A percentile compares a stretch with the other conserved stretches of the same genome.
Conservation (phyloP, 1,140 invertebrate species). For the Atta texana region DNA sequence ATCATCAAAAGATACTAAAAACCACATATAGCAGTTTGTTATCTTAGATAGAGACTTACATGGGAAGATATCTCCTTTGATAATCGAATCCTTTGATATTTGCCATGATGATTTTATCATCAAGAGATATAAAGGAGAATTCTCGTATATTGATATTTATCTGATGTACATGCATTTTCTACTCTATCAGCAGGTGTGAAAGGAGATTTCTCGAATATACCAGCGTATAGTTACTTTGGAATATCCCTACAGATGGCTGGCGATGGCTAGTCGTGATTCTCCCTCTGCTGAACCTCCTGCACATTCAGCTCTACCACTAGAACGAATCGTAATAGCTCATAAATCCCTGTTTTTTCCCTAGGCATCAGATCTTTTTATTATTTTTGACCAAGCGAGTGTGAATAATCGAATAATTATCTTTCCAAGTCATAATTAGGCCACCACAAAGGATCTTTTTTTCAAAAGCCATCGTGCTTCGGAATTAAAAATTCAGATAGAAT, state of each 20-base stretch:
- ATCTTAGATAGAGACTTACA: background rate
- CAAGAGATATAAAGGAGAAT: background rate
- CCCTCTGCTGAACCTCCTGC: background rate
- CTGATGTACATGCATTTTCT: background rate
- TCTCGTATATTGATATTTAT: background rate
- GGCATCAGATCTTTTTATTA: conserved; percentile 71
- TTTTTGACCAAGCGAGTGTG: conserved; percentile 79
- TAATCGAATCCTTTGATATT: background rate
- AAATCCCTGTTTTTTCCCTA: conserved; percentile 77
- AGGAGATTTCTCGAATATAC: background rate
- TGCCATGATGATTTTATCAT: conserved; percentile 8
- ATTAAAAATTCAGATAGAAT: conserved; percentile 55
- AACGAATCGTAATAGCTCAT: conserved; percentile 81
- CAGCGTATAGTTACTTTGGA: background rate
- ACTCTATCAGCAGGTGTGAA: conserved; percentile 18
- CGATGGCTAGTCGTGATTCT: too few relatives aligned
- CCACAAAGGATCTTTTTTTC: conserved; percentile 74
- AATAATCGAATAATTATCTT: conserved; percentile 83
- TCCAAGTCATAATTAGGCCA: conserved; percentile 80
- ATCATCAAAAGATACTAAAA: conserved; percentile 2
- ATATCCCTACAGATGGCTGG: conserved; percentile 6
- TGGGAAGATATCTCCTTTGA: background rate
- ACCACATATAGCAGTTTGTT: background rate
- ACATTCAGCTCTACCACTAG: conserved; percentile 65
- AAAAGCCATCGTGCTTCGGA: conserved; percentile 58